Conservation (phyloP, 2,113 vertebrate species). For the Cryptomyrus ogoouensis region DNA sequence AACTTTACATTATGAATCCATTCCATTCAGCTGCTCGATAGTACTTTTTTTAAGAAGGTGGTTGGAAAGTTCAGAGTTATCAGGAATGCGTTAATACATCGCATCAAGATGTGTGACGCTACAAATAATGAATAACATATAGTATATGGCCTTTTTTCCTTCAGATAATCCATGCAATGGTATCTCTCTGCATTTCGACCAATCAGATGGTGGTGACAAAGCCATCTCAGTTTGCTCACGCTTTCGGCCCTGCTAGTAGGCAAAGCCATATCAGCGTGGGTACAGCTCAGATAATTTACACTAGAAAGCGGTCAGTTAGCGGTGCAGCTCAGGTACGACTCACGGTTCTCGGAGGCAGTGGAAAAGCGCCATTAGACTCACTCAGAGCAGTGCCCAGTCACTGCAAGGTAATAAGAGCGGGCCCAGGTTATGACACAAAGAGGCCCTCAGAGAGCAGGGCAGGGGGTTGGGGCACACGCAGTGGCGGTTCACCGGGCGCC, state of each 20-base stretch:
- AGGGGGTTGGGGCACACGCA: not conserved
- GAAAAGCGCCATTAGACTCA: not conserved
- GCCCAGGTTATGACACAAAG: slow-evolving; percentile 15
- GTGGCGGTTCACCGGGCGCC: not conserved
- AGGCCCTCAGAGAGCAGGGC: not conserved
- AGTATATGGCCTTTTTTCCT: not conserved
- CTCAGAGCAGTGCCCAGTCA: not conserved
- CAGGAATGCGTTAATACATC: not conserved
- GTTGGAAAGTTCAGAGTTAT: not conserved
- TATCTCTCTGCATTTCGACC: not conserved
- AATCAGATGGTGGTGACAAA: not conserved
- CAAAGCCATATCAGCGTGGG: not conserved
- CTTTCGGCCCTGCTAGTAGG: not conserved
- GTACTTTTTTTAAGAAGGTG: not conserved
- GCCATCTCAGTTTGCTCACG: not conserved
- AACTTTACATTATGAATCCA: not conserved
- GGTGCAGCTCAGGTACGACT: not conserved
- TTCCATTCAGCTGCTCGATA: not conserved
- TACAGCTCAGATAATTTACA: not conserved
- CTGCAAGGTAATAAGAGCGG: slow-evolving; percentile 12
- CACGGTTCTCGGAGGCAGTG: not conserved
- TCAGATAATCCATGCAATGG: not conserved
- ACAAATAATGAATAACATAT: not conserved
- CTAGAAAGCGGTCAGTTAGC: not conserved
- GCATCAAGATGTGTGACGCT: not conserved